Conservation (phyloP, 2,888 invertebrate genomes). For the Patella caerulea region DNA sequence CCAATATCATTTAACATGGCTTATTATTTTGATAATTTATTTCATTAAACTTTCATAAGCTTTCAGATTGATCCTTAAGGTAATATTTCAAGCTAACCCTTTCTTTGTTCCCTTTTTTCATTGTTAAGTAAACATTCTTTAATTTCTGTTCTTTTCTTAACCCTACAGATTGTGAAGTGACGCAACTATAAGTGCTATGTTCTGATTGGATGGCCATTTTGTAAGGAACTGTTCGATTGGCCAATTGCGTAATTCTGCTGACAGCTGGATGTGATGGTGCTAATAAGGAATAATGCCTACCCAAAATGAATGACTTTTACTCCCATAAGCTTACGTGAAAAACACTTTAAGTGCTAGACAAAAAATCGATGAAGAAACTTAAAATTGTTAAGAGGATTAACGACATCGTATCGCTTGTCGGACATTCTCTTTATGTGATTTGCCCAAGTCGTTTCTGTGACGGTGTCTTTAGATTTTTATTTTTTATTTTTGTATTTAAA, state of each 20-base stretch:
- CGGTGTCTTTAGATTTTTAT: too few species aligned
- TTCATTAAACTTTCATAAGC: too few species aligned
- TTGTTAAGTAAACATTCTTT: conserved; percentile 13
- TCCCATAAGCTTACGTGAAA: background rate
- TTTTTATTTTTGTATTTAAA: too few species aligned
- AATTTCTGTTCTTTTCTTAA: conserved; percentile 11
- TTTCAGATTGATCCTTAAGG: too few species aligned
- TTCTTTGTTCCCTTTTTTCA: conserved; percentile 5
- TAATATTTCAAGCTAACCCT: background rate
- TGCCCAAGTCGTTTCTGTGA: too few species aligned
- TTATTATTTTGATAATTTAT: too few species aligned
- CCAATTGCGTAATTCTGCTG: background rate
- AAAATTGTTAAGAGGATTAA: too few species aligned
- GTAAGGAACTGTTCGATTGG: background rate
- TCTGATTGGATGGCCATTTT: background rate
- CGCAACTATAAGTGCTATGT: conserved; percentile 3
- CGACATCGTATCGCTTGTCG: too few species aligned
- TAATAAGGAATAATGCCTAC: conserved; percentile 3
- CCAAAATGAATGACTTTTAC: conserved; percentile 8
- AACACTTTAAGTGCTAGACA: too few species aligned
- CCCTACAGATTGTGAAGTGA: conserved; percentile 5
- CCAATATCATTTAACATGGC: too few species aligned
- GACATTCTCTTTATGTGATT: too few species aligned
- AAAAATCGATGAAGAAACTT: too few species aligned
- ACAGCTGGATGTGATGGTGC: conserved; percentile 3